Evolutionary conservation across 1,140 invertebrate species (phyloP), one percentile per base, ranked within the genome.

Genomic region (Leptopilina clavipes): DNA sequence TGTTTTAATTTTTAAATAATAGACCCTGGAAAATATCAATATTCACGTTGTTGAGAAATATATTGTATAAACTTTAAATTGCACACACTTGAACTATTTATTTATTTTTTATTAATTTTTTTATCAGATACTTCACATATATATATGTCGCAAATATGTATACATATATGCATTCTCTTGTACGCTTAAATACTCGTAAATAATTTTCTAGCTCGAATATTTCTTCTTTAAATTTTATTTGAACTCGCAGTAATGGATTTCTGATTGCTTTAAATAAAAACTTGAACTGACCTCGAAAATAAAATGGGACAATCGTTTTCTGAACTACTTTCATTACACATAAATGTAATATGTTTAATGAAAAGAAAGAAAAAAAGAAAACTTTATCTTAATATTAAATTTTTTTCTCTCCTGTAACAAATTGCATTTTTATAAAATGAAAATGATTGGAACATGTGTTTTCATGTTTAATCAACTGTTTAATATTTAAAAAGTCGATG

Each of bases 191-290:
- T 22, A 65, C 11, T 65, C 11, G 22, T 11, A 31, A 31, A 6
- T 31, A n/a, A 31, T 37, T 65, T 37, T 65, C 22, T n/a, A 31
- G 59, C 22, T n/a, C 59, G 3, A 14, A 65, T 7, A 14, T 65
- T 3, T 11, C 25, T 65, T 22, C 22, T 65, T 31, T 22, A 65
- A 65, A 65, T 65, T 65, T 65, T 65, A 65, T 65, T 37, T 65
- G 11, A 65, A 6, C 12, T 11, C 12, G n/a, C n/a, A 37, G 22
- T 65, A 65, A 65, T 65, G 59, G 59, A 37, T 65, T 65, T 65
- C 25, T 65, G 59, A 65, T 65, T 11, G 25, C 12, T n/a, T 65
- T 7, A 31, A 31, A 65, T 65, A 65, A 65, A 65, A 65, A 65
- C 19, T 5, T 40, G 12, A 14, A 25, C 56, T 65, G 59, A 65